Evolutionary conservation across 2,113 vertebrate genomes (phyloP).

Genomic region (Bucco capensis): DNA sequence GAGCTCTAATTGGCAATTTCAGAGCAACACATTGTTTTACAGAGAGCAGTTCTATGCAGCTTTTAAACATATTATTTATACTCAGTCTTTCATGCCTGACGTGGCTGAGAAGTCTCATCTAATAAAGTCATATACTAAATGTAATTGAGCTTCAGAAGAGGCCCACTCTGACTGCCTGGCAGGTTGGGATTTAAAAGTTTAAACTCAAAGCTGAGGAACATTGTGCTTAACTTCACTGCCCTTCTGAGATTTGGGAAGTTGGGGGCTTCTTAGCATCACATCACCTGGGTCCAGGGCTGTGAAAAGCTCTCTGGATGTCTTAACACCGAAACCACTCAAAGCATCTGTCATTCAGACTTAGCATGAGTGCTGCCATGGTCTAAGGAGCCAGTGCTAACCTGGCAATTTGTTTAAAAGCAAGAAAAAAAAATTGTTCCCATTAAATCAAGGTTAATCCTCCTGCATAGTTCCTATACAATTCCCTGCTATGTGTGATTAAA

Average conservation of each 20-base stretch:
- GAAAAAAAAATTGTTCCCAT: conserved; percentile 11
- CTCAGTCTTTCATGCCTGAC: not conserved
- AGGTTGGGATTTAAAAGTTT: conserved; percentile 10
- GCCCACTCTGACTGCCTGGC: not conserved
- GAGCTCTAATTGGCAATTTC: conserved; percentile 28
- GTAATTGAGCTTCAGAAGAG: not conserved
- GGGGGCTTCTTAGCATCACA: not conserved
- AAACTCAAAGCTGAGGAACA: not conserved
- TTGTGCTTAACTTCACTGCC: not conserved
- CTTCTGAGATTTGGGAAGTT: not conserved
- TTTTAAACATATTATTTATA: conserved; percentile 35
- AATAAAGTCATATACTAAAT: not conserved
- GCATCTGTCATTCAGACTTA: conserved; percentile 51
- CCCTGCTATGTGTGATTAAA: not conserved
- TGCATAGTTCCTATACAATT: not conserved
- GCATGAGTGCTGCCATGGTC: not conserved
- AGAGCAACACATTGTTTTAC: conserved; percentile 7
- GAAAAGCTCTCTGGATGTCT: conserved; percentile 13
- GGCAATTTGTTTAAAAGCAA: conserved; percentile 59
- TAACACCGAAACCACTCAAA: conserved; percentile 19
- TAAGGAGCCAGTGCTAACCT: not conserved
- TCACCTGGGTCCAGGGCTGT: not conserved
- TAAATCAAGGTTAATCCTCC: conserved; percentile 53
- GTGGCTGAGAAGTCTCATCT: conserved; percentile 1
- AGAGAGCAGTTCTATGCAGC: not conserved